Base-by-base conservation (phyloP, 92 coral and sea anemone species). In the Paramuricea clavata region DNA sequence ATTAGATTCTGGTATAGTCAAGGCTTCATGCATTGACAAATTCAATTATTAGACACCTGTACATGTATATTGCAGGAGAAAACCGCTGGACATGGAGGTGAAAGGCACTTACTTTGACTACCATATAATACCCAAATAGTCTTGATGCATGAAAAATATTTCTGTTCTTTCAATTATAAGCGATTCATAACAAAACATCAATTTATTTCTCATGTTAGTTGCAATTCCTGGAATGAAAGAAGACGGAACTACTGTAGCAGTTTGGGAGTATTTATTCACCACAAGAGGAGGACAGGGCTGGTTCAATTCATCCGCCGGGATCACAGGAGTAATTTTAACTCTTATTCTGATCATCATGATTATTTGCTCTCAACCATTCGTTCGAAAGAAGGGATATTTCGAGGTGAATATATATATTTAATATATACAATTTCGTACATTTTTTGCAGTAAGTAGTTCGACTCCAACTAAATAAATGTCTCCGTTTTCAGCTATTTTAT, bases 361-460 rank as follows among this genome's bases (percentile, higher is more conserved):
- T 39, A 76, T 76, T 41, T 76, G 82, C 22, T 76, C 82, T n/a
- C 82, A 76, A 25, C 82, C 82, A 76, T 76, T 76, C 50, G 82
- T 76, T 76, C 42, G 82, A 28, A 76, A 25, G 25, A 76, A 76
- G 13, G 82, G 82, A 16, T 76, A 76, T 22, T 76, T 76, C 34
- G 82, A 76, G 64, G 82, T 76, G 22, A 50, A 60, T 50, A 54
- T 54, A 54, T 27, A 64, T 10, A 64, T 6, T 26, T 64, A 12
- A n/a, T n/a, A n/a, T n/a, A n/a, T n/a, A n/a, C n/a, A n/a, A n/a
- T n/a, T n/a, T n/a, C n/a, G n/a, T 67, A 12, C 42, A 10, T 67
- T 67, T 27, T 67, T n/a, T n/a, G n/a, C n/a, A n/a, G n/a, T n/a
- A n/a, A n/a, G n/a, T n/a, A n/a, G n/a, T n/a, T n/a, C n/a, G n/a